A percentile compares a stretch with the other conserved stretches of the same genome.
Conservation (phyloP, 2,113 vertebrate genomes). For the Pachypanchax playfairii region DNA sequence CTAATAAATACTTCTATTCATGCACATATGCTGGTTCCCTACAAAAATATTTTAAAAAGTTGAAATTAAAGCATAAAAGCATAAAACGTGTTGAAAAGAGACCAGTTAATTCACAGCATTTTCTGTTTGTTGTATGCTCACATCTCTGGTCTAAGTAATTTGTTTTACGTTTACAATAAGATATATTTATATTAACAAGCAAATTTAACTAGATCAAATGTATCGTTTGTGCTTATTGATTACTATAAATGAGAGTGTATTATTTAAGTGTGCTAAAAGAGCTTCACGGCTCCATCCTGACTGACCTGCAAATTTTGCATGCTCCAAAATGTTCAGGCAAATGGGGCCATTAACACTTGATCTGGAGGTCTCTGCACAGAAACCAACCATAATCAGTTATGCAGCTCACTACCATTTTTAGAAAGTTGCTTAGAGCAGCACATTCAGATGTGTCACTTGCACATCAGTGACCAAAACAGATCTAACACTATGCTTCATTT, state of each 20-base stretch:
- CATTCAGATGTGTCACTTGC: slow-evolving; percentile 7
- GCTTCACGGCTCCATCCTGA: not conserved
- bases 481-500: not conserved
- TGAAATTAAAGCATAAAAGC: not conserved
- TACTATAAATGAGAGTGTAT: too few relatives aligned
- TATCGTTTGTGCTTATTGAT: too few relatives aligned
- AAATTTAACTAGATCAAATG: too few relatives aligned
- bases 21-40: not conserved
- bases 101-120: too few relatives aligned
- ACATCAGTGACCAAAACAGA: not conserved
- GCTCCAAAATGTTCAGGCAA: not conserved
- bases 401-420: slow-evolving; percentile 1
- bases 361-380: not conserved
- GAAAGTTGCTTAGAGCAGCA: not conserved
- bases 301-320: too few relatives aligned
- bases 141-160: too few relatives aligned
- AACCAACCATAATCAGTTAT: not conserved
- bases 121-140: too few relatives aligned
- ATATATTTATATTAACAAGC: too few relatives aligned
- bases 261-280: not conserved
- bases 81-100: not conserved
- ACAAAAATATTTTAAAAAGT: not conserved
- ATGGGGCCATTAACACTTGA: not conserved
- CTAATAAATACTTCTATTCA: not conserved
- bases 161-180: too few relatives aligned